These are phyloP conservation scores for Eurois occulta DNA, from an alignment of 2,888 invertebrate genomes.

Conservation along the genomic window DNA sequence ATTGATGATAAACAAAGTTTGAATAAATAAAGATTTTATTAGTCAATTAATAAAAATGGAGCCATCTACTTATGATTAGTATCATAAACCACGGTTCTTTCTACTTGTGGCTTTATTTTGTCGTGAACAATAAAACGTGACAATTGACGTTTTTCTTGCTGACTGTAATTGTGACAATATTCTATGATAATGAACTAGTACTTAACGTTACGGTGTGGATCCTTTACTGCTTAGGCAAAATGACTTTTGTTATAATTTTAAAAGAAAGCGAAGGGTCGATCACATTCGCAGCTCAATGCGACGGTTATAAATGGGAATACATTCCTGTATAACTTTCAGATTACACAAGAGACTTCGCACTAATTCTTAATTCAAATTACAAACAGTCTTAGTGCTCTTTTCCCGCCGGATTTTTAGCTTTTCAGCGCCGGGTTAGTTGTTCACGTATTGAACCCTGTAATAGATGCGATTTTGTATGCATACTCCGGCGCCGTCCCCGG, in stretches of 20 bases:
- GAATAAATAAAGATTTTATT: conserved; percentile 40
- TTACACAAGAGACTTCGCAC: neutral
- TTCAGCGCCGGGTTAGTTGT: neutral
- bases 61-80: conserved; percentile 16
- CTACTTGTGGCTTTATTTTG: neutral
- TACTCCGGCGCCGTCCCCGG: neutral
- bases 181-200: conserved; percentile 46
- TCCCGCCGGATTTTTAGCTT: neutral
- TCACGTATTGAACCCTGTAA: neutral
- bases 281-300: neutral
- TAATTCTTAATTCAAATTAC: neutral
- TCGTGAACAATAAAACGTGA: neutral
- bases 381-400: neutral
- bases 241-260: neutral
- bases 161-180: conserved; percentile 54
- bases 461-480: neutral
- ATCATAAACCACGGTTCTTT: conserved; percentile 10
- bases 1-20: conserved; percentile 19
- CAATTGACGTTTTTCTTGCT: neutral
- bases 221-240: conserved; percentile 1
- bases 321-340: neutral
- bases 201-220: conserved; percentile 22
- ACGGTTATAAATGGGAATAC: neutral
- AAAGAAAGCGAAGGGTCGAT: no score
- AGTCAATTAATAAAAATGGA: conserved; percentile 13